Base-by-base conservation (phyloP, 2,888 invertebrate genomes). In the Nemurella pictetii region DNA sequence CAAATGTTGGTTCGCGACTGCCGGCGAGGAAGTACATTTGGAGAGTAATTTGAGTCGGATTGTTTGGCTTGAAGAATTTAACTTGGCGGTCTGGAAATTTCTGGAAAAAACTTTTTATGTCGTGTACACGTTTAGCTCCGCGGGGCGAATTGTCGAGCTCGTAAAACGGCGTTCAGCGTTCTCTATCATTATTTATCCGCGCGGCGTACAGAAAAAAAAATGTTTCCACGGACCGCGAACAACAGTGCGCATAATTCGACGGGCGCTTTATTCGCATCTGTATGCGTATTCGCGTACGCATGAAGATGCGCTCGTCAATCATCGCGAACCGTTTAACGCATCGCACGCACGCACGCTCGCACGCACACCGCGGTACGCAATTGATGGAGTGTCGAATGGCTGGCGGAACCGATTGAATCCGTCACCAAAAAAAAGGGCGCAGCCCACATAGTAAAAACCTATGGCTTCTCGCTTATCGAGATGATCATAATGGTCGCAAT, bases 331-430 rank as follows among this genome's bases (percentile, higher is more conserved):
- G 55, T 55, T 55, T 55, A 55, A 55, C 55, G 55, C 55, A 55
- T 55, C 55, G 55, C 55, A 35, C 4, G 35, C 35, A 55, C 55
- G 55, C 55, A 55, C 55, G 20, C n/a, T n/a, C 55, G 55, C 55
- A 55, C 55, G 12, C 55, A 20, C 15, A 20, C 15, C 12, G 55
- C 55, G 75, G 26, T 27, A 75, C 9, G 1, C 26, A 75, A 28
- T 75, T 75, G 75, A 75, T 75, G 75, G 26, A 75, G 75, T 75
- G 75, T 75, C 75, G 75, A 75, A 27, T 15, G 55, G 75, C 28
- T 28, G 75, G 28, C 75, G 75, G 75, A 75, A 75, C 75, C 75
- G 75, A 75, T 75, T 75, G 75, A 75, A 75, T 75, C 75, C 75
- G 75, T 75, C 75, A 75, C 75, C 75, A 75, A 75, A 75, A 75